Evolutionary conservation across 2,797 vertebrate species (phyloP).

Genomic region (Lerista edwardsae): DNA sequence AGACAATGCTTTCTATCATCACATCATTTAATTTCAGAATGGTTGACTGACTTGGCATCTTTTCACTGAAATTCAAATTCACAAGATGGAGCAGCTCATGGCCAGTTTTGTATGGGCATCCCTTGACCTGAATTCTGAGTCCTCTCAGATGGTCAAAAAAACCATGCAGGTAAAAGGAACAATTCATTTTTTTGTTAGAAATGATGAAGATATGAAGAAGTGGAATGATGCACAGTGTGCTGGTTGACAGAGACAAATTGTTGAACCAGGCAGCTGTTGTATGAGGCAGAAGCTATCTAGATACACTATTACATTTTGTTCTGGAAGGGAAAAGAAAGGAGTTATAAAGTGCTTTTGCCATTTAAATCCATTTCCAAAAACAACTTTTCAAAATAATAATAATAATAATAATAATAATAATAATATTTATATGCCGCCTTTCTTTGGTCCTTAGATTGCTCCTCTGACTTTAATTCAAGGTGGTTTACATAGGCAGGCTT

Average conservation of each 20-base stretch:
- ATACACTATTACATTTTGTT: slow-evolving; percentile 14
- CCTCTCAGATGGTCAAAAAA: slow-evolving; percentile 4
- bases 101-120: background rate
- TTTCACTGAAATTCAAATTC: slow-evolving; percentile 10
- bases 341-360: background rate
- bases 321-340: background rate
- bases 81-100: background rate
- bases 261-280: slow-evolving; percentile 6
- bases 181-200: background rate
- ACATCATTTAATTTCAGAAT: background rate
- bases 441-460: too few species aligned
- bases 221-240: background rate
- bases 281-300: background rate
- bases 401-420: too few species aligned
- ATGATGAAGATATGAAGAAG: background rate
- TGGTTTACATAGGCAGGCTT: too few species aligned
- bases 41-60: background rate
- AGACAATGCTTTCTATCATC: background rate
- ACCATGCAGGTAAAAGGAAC: background rate
- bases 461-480: too few species aligned
- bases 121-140: slow-evolving; percentile 18
- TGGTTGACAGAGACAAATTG: slow-evolving; percentile 15
- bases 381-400: background rate
- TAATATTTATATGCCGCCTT: too few species aligned
- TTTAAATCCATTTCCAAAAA: background rate